Conservation (phyloP, 2,797 vertebrate genomes). For the Ceryle rudis region DNA sequence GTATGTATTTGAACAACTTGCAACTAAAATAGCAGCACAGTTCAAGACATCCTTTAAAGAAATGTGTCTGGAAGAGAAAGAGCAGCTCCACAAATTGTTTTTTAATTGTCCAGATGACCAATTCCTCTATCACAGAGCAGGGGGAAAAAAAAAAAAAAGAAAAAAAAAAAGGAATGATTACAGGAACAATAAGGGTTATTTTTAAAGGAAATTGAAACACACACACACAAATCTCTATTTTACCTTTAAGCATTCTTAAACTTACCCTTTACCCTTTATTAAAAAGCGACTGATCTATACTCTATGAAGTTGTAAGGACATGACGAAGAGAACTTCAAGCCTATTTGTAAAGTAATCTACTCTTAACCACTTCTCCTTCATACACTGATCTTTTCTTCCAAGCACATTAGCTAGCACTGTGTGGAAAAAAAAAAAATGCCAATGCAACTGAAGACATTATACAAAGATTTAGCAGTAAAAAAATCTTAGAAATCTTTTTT, state of each 20-base stretch:
- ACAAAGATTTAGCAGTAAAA: not conserved
- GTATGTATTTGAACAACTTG: not conserved
- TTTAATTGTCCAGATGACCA: conserved; percentile 23
- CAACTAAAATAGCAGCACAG: conserved; percentile 23
- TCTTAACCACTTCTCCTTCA: not conserved
- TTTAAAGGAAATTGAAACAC: not conserved
- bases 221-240: not conserved
- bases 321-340: not conserved
- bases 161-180: not conserved
- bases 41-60: not conserved
- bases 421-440: not conserved
- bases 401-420: not conserved
- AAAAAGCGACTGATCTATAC: not conserved
- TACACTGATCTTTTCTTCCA: not conserved
- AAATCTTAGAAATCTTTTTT: not conserved
- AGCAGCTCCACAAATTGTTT: not conserved
- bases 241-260: not conserved
- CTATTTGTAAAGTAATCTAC: not conserved
- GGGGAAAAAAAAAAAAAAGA: not conserved
- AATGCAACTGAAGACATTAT: not conserved
- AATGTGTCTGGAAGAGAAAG: not conserved
- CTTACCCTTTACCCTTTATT: not conserved
- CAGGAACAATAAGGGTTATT: not conserved
- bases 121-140: not conserved
- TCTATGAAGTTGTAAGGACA: not conserved